Percentiles rank a stretch among this genome's conserved stretches.
These are phyloP conservation scores for Ochropacha duplaris DNA, from an alignment of 2,888 invertebrate species.

Conservation along the genomic window DNA sequence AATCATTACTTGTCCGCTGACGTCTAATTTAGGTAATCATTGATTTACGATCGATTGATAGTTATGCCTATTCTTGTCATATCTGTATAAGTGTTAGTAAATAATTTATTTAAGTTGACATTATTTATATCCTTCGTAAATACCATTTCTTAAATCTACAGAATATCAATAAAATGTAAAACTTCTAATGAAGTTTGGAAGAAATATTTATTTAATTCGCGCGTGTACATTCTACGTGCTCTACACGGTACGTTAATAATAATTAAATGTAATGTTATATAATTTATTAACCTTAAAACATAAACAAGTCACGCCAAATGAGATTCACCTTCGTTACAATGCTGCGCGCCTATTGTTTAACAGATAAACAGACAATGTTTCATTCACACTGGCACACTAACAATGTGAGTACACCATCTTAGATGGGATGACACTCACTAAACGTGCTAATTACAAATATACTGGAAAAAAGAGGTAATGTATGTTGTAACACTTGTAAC, in stretches of 20 bases:
- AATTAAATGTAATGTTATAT: slow-evolving; percentile 28
- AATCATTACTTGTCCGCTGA: neutral
- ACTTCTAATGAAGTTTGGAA: too few relatives aligned
- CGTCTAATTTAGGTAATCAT: too few relatives aligned
- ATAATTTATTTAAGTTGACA: too few relatives aligned
- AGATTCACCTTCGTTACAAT: slow-evolving; percentile 44
- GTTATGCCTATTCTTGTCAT: too few relatives aligned
- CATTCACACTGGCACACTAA: slow-evolving; percentile 47
- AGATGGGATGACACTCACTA: slow-evolving; percentile 24
- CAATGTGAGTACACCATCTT: slow-evolving; percentile 26
- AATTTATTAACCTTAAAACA: slow-evolving; percentile 41
- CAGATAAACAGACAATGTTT: slow-evolving; percentile 47
- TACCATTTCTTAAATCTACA: too few relatives aligned
- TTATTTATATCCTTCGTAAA: too few relatives aligned
- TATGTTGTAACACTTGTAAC: slow-evolving; percentile 24
- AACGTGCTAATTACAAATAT: slow-evolving; percentile 41
- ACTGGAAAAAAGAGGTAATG: slow-evolving; percentile 23
- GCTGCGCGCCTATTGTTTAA: slow-evolving; percentile 47
- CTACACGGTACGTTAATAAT: neutral
- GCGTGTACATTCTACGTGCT: too few relatives aligned
- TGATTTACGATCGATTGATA: too few relatives aligned
- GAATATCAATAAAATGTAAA: too few relatives aligned
- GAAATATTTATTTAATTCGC: too few relatives aligned
- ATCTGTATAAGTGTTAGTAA: too few relatives aligned
- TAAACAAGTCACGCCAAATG: slow-evolving; percentile 37